phyloP scores from a whole-genome alignment of 2,113 vertebrate species.

The Ranitomeya imitator region DNA sequence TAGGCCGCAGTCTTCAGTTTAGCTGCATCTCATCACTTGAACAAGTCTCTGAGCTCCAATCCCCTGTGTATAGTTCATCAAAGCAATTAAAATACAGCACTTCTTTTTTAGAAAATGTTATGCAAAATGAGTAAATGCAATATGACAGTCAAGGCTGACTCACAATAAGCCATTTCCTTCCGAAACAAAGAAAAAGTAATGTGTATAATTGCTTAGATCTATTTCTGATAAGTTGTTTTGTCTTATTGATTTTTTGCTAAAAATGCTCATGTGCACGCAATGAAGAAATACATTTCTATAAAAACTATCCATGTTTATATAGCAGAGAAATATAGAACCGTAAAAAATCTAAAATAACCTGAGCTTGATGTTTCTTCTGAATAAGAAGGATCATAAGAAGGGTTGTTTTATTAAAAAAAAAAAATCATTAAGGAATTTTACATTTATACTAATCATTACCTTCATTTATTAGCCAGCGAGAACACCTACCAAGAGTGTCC shows the following conservation, averaged over 20 bases:
- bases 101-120: constrained; percentile 46
- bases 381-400: no score
- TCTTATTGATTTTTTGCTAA: not conserved
- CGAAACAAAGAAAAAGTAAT: constrained; percentile 22
- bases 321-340: not conserved
- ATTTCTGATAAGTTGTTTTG: not conserved
- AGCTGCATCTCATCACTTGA: constrained; percentile 57
- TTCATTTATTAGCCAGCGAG: no score
- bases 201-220: not conserved
- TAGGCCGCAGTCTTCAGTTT: constrained; percentile 57
- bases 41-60: constrained; percentile 54
- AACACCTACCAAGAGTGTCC: no score
- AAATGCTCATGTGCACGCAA: not conserved
- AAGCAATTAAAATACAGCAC: constrained; percentile 64
- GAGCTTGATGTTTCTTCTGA: no score
- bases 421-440: no score
- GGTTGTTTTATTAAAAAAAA: no score
- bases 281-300: not conserved
- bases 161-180: not conserved
- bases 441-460: no score
- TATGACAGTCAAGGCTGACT: constrained; percentile 56
- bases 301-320: not conserved
- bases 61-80: constrained; percentile 61
- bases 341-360: no score
- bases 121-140: constrained; percentile 30